Evolutionary conservation across 2,797 vertebrate genomes (phyloP), one percentile per base, ranked within the genome.

Genomic region (Gymnothorax javanicus): DNA sequence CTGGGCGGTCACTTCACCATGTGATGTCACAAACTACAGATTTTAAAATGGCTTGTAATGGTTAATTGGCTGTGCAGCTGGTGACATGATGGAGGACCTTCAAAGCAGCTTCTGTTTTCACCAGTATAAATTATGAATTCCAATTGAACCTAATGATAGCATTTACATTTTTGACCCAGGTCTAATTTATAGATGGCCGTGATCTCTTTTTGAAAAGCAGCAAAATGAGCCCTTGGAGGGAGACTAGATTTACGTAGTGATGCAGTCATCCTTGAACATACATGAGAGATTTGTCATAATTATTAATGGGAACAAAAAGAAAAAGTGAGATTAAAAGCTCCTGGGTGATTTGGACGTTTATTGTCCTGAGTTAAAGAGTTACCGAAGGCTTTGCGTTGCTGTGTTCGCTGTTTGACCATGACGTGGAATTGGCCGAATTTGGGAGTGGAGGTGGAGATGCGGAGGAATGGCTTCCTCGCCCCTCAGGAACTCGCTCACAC

Each of bases 401-500:
- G 2, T 17, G 50, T 52, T 77, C 7, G 23, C 33, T 4, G 9
- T 43, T 43, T 43, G 33, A 43, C 33, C 33, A 43, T 17, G 33
- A 52, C 20, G 33, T 6, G 33, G 0, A 77, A 17, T 52, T 17
- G 1, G 3, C 73, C 43, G 73, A 11, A 52, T 52, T 5, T 77
- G 43, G 52, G 17, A 3, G 13, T 52, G 7, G 33, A n/a, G 75
- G 75, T 50, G 11, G 75, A n/a, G 75, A 54, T 7, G 17, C 12
- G 13, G 71, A 50, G 27, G 33, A 20, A 33, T 17, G 8, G 73
- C 43, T 50, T 77, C 60, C 2, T 62, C 81, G 57, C 54, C n/a
- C 33, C 27, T 13, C 9, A 77, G 83, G 85, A 88, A 88, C 82
- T 83, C 25, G 17, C 50, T 20, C 62, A 15, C 2, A 79, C 85